Base-by-base conservation (phyloP, 2,797 vertebrate genomes). In the Myotis findleyi region DNA sequence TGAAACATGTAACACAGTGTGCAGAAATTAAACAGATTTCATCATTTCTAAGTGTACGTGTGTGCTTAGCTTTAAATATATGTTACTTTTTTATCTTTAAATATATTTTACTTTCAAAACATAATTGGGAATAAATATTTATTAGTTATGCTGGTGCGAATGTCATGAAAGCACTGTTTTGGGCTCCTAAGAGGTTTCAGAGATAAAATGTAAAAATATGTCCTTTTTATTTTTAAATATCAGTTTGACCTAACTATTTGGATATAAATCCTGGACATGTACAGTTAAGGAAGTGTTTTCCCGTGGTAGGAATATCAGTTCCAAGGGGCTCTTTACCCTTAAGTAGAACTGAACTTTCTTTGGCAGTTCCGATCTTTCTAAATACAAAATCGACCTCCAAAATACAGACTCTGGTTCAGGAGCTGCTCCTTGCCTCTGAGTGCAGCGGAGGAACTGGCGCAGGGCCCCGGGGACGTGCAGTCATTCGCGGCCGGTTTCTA, bases 401-500 rank as follows among this genome's bases (percentile, higher is more conserved):
- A 96, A 97, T 97, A 64, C 85, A 96, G 95, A 80, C 96, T 87
- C 6, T 75, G 47, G 47, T 94, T 96, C 94, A 95, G 92, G 95
- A 97, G 94, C 95, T 96, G 96, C 97, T 98, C 96, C 96, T 96
- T 93, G 95, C 97, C 97, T 96, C 49, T 64, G 68, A 97, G 96
- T 93, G 71, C 95, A 94, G 77, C 84, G 97, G 98, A 97, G 96
- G 97, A 97, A 93, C 92, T 97, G 97, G 97, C 96, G 93, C 91
- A 98, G 94, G 95, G 95, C 96, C 96, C 30, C 0, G 96, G 97
- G 97, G 97, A 96, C 95, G 97, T 95, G 95, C 92, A 91, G 97
- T 97, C 97, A 96, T 96, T 87, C 93, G 47, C 82, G 49, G 81
- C 96, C 95, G 96, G 98, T 98, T 98, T 95, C 92, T 98, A 98